Evolutionary conservation across 2,113 vertebrate genomes (phyloP), one percentile per base, ranked within the genome.

Genomic region (Oryzias celebensis): DNA sequence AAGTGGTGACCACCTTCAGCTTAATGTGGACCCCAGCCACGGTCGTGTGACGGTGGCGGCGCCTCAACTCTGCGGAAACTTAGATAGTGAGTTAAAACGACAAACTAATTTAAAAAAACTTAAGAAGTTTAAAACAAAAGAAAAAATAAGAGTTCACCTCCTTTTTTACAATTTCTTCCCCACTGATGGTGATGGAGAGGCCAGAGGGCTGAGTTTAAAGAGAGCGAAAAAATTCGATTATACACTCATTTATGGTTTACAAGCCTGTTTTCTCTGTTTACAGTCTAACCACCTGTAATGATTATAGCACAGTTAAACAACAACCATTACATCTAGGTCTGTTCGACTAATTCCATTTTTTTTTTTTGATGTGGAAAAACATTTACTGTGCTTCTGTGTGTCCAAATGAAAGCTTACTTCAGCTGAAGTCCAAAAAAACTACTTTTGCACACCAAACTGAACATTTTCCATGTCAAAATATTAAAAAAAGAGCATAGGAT

Each of bases 141-240:
- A 1, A 8, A 5, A 6, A 58, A 24, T 23, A 47, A 50, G 26
- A 12, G 10, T 10, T 26, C 71, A 59, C 56, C 88, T 84, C 85
- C 88, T 81, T 67, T 87, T 68, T 80, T 89, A 28, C 70, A 70
- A 61, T 55, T 76, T 14, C 63, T 44, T 17, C 1, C 20, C 36
- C 24, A 48, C 15, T 45, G 72, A 45, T 52, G 77, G 18, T n/a
- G 64, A 8, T 0, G 79, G 61, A 45, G 78, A 77, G 14, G 57
- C 14, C 1, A 49, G 47, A 22, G 69, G 52, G 58, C 88, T 88
- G 44, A 65, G 68, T 56, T 18, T 53, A 16, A 54, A 22, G 23
- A 65, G 10, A 43, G 7, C 42, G 20, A 45, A 17, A 24, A 54
- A 12, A 58, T 46, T 58, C 0, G 22, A 43, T 61, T 13, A 44